Evolutionary conservation across 2,797 vertebrate species (phyloP).

Genomic region (Eurystomus glaucurus): DNA sequence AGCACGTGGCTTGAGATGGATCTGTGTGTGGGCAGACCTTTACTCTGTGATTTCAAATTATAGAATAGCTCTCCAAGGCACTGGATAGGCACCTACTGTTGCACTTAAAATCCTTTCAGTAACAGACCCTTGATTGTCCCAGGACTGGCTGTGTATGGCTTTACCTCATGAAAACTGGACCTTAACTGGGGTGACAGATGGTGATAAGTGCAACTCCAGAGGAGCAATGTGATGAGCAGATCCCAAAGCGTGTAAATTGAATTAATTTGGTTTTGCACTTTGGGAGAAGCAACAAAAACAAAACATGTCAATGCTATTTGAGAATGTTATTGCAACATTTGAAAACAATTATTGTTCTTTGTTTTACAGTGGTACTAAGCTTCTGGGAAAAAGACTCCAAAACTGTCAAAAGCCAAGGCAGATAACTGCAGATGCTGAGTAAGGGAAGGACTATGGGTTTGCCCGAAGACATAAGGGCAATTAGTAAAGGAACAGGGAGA

Average conservation of each 20-base stretch:
- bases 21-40: constrained; percentile 54
- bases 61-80: not conserved
- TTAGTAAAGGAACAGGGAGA: not conserved
- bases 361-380: not conserved
- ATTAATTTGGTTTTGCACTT: not conserved
- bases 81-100: not conserved
- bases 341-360: constrained; percentile 51
- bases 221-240: not conserved
- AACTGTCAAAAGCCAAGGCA: not conserved
- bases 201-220: not conserved
- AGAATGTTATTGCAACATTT: constrained; percentile 46
- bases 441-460: not conserved
- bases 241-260: not conserved
- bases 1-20: constrained; percentile 19
- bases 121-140: not conserved
- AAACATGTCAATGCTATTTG: not conserved
- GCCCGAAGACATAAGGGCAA: not conserved
- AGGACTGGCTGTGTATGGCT: not conserved
- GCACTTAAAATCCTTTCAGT: not conserved
- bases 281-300: not conserved
- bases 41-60: not conserved
- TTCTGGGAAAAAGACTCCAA: constrained; percentile 20
- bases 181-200: not conserved
- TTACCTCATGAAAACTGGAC: not conserved
- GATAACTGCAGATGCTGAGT: constrained; percentile 11